These are phyloP conservation scores for Dinothrombium tinctorium DNA, from an alignment of 1,140 invertebrate genomes.

Conservation along the genomic window DNA sequence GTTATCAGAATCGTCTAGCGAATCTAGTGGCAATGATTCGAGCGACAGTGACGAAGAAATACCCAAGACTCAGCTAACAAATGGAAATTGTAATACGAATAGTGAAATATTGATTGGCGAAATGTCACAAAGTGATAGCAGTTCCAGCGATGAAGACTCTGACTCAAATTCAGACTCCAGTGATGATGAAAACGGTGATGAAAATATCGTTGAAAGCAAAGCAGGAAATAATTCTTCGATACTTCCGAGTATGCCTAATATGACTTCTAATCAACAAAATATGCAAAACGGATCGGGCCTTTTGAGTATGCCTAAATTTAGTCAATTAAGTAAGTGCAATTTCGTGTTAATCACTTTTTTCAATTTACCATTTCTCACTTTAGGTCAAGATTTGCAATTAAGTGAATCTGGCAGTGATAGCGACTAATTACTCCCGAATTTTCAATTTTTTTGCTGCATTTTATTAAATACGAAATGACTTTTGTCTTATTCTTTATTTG, in stretches of 20 bases:
- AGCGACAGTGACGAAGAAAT: not conserved
- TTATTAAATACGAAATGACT: no score
- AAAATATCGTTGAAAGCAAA: conserved; percentile 15
- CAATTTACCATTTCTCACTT: conserved; percentile 14
- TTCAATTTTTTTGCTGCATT: no score
- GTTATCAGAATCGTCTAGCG: conserved; percentile 19
- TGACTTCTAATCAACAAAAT: no score
- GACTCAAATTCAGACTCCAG: conserved; percentile 22
- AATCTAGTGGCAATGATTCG: conserved; percentile 15
- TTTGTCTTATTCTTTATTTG: no score
- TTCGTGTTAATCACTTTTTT: not conserved
- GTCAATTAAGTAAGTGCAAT: conserved; percentile 15
- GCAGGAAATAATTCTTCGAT: not conserved
- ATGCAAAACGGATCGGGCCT: no score
- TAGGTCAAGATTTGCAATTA: conserved; percentile 43
- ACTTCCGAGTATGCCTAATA: not conserved
- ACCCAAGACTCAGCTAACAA: no score
- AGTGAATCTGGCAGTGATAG: conserved; percentile 44
- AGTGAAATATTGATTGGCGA: no score
- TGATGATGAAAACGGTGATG: conserved; percentile 16
- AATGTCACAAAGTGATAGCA: not conserved
- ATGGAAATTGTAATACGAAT: no score
- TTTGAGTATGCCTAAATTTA: conserved; percentile 16
- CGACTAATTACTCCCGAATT: no score
- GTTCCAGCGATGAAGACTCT: not conserved